Base-by-base conservation (phyloP, 1,140 invertebrate species). In the Papilio polyxenes region DNA sequence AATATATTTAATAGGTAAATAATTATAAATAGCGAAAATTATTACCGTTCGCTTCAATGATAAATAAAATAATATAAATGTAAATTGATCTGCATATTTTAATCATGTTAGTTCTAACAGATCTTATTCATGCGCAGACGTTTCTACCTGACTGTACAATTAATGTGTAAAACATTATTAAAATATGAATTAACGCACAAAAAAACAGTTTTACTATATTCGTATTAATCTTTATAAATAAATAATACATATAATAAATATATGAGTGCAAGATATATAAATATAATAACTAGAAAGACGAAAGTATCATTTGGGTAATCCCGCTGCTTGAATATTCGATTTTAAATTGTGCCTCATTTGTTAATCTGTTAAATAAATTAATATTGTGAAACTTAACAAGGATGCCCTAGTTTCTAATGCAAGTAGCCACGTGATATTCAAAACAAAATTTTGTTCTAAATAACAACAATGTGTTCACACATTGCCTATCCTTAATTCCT, bases 381-480 rank as follows among this genome's bases (percentile, higher is more conserved):
- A 87, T 89, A 80, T 87, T 82, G 82, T 87, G 82, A 88, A 85
- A 88, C 82, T 87, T 81, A 85, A 85, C 83, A 85, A 88, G 86
- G 85, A 81, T 86, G 82, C 78, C 82, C 83, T 81, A 84, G 78
- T 81, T 84, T 83, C 51, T 83, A 79, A 84, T 85, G 81, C 83
- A 84, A 69, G 37, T 49, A 72, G 40, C 40, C 37, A 75, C 51
- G 37, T 80, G 78, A 37, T 75, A 79, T 80, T 80, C 17, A 40
- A 74, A 72, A 81, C 44, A 74, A 5, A 82, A 74, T 15, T 79
- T 79, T 82, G 62, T 74, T 49, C 74, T 10, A 77, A 77, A 77
- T 23, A 53, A 49, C 49, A 77, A 76, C 48, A 51, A 31, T n/a
- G 3, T 77, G 48, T 56, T 17, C 53, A 51, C 37, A 51, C 37